Evolutionary conservation across 2,797 vertebrate species (phyloP).

Genomic region (Anolis apletophallus): DNA sequence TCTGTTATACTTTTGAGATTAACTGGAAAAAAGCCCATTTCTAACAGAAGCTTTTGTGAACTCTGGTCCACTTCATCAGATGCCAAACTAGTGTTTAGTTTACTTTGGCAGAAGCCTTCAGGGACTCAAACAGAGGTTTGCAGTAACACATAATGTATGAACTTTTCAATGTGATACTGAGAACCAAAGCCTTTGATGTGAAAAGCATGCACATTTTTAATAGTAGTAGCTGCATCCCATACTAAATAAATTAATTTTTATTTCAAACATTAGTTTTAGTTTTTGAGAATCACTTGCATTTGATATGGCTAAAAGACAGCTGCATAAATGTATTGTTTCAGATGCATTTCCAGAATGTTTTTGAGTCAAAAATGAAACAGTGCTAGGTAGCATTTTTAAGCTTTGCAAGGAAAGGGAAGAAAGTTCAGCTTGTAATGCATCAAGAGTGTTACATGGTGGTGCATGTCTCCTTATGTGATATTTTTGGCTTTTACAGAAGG

Average conservation of each 20-base stretch:
- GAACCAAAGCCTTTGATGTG: background rate
- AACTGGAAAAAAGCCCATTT: no score
- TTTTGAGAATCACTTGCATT: background rate
- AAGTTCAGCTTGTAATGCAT: background rate
- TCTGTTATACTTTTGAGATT: no score
- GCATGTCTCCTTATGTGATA: background rate
- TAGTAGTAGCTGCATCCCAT: background rate
- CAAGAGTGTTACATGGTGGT: no score
- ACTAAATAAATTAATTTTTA: background rate
- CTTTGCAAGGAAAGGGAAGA: background rate
- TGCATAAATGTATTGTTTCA: background rate
- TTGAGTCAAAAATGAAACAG: background rate
- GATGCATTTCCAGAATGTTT: background rate
- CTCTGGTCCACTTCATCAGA: no score
- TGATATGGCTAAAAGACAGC: background rate
- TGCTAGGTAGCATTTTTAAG: background rate
- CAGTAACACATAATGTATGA: background rate
- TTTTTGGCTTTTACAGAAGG: background rate
- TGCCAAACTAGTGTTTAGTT: background rate
- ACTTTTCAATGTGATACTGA: background rate
- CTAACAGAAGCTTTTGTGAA: no score
- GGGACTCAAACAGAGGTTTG: background rate
- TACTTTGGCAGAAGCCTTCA: background rate
- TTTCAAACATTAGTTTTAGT: background rate
- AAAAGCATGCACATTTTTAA: background rate